phyloP scores from a whole-genome alignment of 2,797 vertebrate genomes.

The Adrianichthys oophorus region DNA sequence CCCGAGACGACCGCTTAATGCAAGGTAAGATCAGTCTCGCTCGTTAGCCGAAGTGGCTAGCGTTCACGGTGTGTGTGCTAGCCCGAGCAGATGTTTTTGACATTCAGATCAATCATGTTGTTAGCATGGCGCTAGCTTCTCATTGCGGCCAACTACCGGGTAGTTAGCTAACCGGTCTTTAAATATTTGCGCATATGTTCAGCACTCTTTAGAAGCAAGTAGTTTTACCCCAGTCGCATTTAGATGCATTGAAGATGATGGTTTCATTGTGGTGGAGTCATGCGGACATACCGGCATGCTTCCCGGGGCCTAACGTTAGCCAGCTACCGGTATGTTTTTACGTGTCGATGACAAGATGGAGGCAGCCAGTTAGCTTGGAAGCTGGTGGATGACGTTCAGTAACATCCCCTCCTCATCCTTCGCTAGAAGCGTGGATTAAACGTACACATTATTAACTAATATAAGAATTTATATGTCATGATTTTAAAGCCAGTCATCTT shows the following conservation, averaged over 20 bases:
- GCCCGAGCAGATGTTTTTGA: conserved; percentile 57
- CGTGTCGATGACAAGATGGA: conserved; percentile 80
- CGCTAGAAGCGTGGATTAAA: conserved; percentile 12
- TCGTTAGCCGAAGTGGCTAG: conserved; percentile 62
- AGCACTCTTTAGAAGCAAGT: background rate
- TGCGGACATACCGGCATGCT: conserved; percentile 49
- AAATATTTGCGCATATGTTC: too few relatives aligned
- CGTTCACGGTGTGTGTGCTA: conserved; percentile 38
- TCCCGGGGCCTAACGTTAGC: conserved; percentile 62
- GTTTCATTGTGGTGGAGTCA: conserved; percentile 14
- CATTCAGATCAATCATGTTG: conserved; percentile 61
- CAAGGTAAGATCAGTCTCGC: conserved; percentile 73
- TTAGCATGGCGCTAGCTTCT: conserved; percentile 47
- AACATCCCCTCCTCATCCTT: conserved; percentile 57
- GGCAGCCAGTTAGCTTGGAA: conserved; percentile 77
- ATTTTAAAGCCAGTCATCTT: too few relatives aligned
- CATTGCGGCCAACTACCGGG: conserved; percentile 46
- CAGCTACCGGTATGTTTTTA: conserved; percentile 70
- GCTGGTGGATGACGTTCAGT: conserved; percentile 69
- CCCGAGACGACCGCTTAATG: conserved; percentile 72
- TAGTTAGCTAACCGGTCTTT: conserved; percentile 21
- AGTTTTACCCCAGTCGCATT: conserved; percentile 1
- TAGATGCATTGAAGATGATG: background rate
- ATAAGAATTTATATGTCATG: too few relatives aligned
- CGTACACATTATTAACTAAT: fast-evolving